Evolutionary conservation across 2,113 vertebrate species (phyloP), one percentile per base, ranked within the genome.

Genomic region (Saimiri boliviensis): DNA sequence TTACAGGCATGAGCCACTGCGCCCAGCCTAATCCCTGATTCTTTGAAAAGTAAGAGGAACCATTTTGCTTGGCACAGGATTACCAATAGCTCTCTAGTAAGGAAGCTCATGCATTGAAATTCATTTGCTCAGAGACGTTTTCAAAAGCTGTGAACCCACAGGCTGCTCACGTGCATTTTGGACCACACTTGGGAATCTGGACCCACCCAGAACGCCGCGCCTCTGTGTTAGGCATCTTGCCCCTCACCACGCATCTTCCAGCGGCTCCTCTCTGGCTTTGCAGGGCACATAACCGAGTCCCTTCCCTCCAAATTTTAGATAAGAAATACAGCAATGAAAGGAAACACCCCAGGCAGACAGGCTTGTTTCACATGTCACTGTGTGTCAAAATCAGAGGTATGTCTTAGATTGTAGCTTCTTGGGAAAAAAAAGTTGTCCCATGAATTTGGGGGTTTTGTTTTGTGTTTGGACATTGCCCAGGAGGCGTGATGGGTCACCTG

Each of bases 241-340:
- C 45, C 23, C 32, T 81, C 2, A 2, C 16, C 32, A 27, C 37
- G 8, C 2, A 10, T 1, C 3, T 79, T 52, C 37, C 9, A 0
- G 30, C 3, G 56, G 76, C 49, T 49, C 40, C 54, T 52, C 8
- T 19, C 7, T 8, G 70, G 40, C 16, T 35, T 76, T n/a, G 9
- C 23, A 54, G 70, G 25, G 19, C 6, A 9, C 14, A 25, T 40
- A 21, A 21, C 3, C 16, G 60, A 23, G 27, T 58, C n/a, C 70
- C 2, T 56, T 47, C 32, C n/a, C 45, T 37, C 82, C 45, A 42
- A n/a, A 81, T 45, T 45, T 82, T 66, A 54, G 60, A 40, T 84
- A 21, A 58, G 13, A 90, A 47, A 73, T 13, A 52, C 4, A 8
- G 7, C 30, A 27, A 56, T 7, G 63, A 10, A 60, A 56, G 9